These are phyloP conservation scores for Gouania willdenowi DNA, from an alignment of 2,797 vertebrate genomes.

Conservation along the genomic window DNA sequence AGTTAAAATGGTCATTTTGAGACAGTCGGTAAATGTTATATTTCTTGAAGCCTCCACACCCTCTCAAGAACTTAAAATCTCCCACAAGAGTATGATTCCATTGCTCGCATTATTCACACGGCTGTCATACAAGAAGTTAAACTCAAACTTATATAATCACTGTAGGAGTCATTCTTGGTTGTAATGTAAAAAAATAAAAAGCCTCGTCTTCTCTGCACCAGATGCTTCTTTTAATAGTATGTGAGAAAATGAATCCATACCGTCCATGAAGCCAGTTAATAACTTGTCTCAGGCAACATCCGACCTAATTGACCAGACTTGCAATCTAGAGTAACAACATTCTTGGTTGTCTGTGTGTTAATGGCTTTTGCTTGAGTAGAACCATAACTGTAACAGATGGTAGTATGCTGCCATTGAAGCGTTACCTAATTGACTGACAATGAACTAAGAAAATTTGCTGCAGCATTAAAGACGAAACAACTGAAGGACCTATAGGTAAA, in stretches of 20 bases:
- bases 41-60: no score
- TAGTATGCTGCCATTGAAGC: conserved; percentile 38
- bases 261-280: conserved; percentile 39
- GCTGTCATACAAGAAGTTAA: no score
- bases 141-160: not conserved
- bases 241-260: conserved; percentile 25
- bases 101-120: no score
- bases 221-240: conserved; percentile 32
- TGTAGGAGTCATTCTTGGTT: not conserved
- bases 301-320: conserved; percentile 65
- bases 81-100: no score
- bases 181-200: no score
- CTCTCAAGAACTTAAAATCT: no score
- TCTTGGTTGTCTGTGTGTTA: conserved; percentile 57
- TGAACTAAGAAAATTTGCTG: conserved; percentile 39
- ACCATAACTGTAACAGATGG: conserved; percentile 66
- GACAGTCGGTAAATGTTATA: no score
- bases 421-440: conserved; percentile 58
- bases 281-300: conserved; percentile 60
- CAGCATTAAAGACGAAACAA: conserved; percentile 22
- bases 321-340: conserved; percentile 51
- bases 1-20: no score
- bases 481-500: no score
- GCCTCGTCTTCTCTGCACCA: conserved; percentile 10
- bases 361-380: conserved; percentile 63